Conservation (phyloP, 2,888 invertebrate species). For the Andrena bucephala region DNA sequence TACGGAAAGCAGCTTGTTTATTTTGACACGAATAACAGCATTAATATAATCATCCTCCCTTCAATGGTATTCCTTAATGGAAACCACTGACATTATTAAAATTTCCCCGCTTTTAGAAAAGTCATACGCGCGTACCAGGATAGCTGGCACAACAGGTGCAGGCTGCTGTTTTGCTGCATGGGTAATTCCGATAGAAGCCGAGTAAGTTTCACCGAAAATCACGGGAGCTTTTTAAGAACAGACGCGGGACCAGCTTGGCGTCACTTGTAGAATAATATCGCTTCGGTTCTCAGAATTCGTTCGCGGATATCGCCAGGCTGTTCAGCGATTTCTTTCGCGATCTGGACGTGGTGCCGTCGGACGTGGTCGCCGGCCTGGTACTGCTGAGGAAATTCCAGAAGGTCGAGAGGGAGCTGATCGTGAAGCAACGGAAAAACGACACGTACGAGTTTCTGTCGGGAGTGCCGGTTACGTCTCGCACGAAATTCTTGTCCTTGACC, state of each 20-base stretch:
- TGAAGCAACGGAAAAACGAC: slow-evolving; percentile 91
- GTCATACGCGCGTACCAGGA: slow-evolving; percentile 94
- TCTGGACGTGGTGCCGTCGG: slow-evolving; percentile 94
- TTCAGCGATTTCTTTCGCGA: slow-evolving; percentile 95
- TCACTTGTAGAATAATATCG: neutral
- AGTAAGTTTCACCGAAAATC: slow-evolving; percentile 82
- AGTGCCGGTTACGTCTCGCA: slow-evolving; percentile 92
- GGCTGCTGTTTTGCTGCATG: slow-evolving; percentile 93
- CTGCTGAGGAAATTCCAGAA: slow-evolving; percentile 93
- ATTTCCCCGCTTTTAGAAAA: slow-evolving; percentile 88
- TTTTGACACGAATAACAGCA: too few species aligned
- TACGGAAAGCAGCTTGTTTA: too few species aligned
- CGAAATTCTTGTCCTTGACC: slow-evolving; percentile 92
- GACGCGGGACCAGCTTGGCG: neutral
- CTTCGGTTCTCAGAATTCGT: slow-evolving; percentile 89
- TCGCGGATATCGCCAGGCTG: slow-evolving; percentile 93
- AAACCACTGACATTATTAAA: neutral
- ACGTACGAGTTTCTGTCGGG: slow-evolving; percentile 95
- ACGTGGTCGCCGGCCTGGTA: slow-evolving; percentile 94
- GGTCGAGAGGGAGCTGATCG: slow-evolving; percentile 90
- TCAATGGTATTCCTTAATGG: neutral
- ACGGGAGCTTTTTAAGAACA: neutral
- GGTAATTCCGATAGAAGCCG: slow-evolving; percentile 90
- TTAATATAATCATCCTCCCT: too few species aligned
- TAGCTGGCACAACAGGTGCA: slow-evolving; percentile 94